Evolutionary conservation across 2,797 vertebrate species (phyloP), one percentile per base, ranked within the genome.

Genomic region (Chloroceryle inda): DNA sequence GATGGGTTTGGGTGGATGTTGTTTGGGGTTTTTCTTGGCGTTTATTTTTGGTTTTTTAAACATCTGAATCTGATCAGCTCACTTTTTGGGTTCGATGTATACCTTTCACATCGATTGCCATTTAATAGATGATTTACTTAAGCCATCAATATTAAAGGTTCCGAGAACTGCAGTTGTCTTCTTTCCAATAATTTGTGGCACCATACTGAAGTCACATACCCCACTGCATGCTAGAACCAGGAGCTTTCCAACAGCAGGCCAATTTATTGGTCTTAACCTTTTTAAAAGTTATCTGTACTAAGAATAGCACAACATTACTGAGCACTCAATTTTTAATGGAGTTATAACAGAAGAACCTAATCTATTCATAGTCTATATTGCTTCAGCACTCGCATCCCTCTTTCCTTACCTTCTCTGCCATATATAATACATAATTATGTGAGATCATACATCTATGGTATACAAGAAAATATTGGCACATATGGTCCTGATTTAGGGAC

Each of bases 321-420:
- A 5, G 56, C 83, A 59, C 74, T 97, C 87, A 67, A 88, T 96
- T 98, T 98, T 97, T 97, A 97, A 96, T 97, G 96, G 89, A 86
- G 78, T 94, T 95, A 75, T 18, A 94, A 37, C 22, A 85, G 79
- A 88, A 83, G 22, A 88, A 50, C 35, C 59, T 83, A 21, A 95
- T 86, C 86, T 96, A 87, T 94, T 94, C 67, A 76, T 55, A 62
- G 89, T 61, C 52, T 88, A 38, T 62, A 75, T 77, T 75, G 82
- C 76, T 94, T 33, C 64, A 78, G 73, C 59, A 55, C 52, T 85
- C 64, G 31, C 62, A 79, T 75, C 55, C 76, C 82, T 85, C 89
- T 82, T 85, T 26, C 61, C 69, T 78, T 74, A 55, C 24, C 40
- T 55, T 67, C 79, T 42, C n/a, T 71, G 77, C 81, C 55, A 47